Base-by-base conservation (phyloP, 2,888 invertebrate species). In the Agapetus fuscipes region DNA sequence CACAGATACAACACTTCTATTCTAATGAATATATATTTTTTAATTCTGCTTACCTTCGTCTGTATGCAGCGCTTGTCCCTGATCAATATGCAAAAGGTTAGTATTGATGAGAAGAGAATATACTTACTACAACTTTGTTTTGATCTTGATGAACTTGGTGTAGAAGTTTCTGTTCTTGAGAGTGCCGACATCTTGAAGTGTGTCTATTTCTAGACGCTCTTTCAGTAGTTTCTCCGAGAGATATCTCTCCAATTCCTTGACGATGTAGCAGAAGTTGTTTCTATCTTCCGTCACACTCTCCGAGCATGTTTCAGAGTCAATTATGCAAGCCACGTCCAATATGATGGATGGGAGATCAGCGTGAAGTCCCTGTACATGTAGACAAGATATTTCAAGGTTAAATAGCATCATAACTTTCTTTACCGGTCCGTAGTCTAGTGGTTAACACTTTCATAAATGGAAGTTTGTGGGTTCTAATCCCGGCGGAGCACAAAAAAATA, bases 81-180 rank as follows among this genome's bases (percentile, higher is more conserved):
- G n/a, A n/a, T n/a, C n/a, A n/a, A n/a, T n/a, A n/a, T n/a, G n/a
- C n/a, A n/a, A n/a, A n/a, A n/a, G n/a, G n/a, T n/a, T n/a, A n/a
- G n/a, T n/a, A n/a, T n/a, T n/a, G n/a, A n/a, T n/a, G 9, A 37
- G 27, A 24, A 29, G 25, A 13, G 24, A 35, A 30, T 11, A 35
- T 64, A 85, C 93, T 81, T 76, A 95, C 94, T 94, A 97, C 56
- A 97, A 70, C 66, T 94, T 93, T 33, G 97, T 97, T 71, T 96
- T 97, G 42, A 93, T 86, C 77, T 94, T 94, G 54, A 97, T 95
- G 62, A 94, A 95, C 61, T 91, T 94, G 30, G 89, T 88, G 61
- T 88, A 87, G 65, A 90, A 90, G 51, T 80, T 84, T 58, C 85
- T 85, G 57, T 90, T 90, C 55, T 85, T 86, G 34, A 96, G 72